Base-by-base conservation (phyloP, 2,888 invertebrate genomes). In the Acanthosepion esculentum region DNA sequence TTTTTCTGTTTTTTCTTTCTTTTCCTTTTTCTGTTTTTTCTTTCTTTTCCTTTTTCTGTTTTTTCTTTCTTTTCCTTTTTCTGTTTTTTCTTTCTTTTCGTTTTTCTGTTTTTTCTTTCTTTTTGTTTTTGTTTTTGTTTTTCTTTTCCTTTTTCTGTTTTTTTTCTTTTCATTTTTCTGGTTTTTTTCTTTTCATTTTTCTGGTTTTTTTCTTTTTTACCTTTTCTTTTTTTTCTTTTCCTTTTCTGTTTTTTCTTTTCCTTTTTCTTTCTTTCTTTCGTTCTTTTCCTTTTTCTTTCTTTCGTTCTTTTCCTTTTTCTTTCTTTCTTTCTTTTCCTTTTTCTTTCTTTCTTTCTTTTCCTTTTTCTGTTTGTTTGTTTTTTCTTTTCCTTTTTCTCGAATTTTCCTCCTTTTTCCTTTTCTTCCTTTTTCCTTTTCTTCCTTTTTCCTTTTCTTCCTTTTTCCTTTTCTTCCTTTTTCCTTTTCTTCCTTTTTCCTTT, bases 361-460 rank as follows among this genome's bases (percentile, higher is more conserved):
- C 15, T 10, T 29, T 15, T 12, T n/a, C 8, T n/a, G 12, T 7
- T 3, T 2, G 12, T 78, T 18, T n/a, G 7, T 29, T 2, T 29
- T 29, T 6, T n/a, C 4, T 0, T 0, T 15, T n/a, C 29, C 8
- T n/a, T 0, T n/a, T 3, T n/a, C 1, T 18, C n/a, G n/a, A n/a
- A n/a, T 29, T 29, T 12, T 1, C n/a, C 10, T 78, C 12, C n/a
- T 1, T n/a, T 29, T n/a, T 8, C 0, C 3, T n/a, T 0, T n/a
- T 12, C 8, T 29, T 6, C n/a, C 15, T 10, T 29, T 15, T 12
- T n/a, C 8, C 6, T n/a, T 7, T 3, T 2, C n/a, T 78, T 18
- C 8, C 8, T 29, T 2, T 29, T 29, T 6, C 4, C 4, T 0
- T 0, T n/a, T 15, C 2, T 15, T n/a, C 29, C 8, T n/a, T 0